A percentile compares a stretch with the other conserved stretches of the same genome.
Conservation (phyloP, 2,888 invertebrate genomes). For the Orthonevra nobilis region DNA sequence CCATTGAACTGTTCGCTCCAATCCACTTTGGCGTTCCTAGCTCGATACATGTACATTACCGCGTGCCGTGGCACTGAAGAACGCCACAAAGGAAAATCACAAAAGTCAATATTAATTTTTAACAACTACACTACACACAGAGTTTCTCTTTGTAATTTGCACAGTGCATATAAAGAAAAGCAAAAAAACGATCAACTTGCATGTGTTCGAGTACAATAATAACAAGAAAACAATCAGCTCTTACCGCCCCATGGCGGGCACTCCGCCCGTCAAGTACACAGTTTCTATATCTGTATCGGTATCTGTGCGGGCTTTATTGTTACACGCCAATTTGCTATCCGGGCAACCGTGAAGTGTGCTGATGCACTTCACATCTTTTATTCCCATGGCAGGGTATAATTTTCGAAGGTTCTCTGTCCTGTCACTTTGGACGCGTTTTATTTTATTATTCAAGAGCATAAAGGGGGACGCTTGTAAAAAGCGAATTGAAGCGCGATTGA, state of each 20-base stretch:
- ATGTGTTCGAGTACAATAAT: not conserved
- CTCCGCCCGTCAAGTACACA: constrained; percentile 10
- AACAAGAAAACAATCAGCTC: constrained; percentile 45
- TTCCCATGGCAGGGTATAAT: constrained; percentile 34
- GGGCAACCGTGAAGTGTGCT: constrained; percentile 45
- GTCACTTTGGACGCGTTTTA: constrained; percentile 6
- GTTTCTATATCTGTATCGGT: no score
- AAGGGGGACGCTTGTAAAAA: constrained; percentile 15
- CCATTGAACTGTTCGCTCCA: constrained; percentile 26
- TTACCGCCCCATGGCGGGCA: not conserved
- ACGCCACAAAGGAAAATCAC: constrained; percentile 40
- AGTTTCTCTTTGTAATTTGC: constrained; percentile 51
- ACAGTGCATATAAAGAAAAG: constrained; percentile 22
- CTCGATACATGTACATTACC: not conserved
- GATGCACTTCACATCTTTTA: constrained; percentile 55
- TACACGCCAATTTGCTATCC: constrained; percentile 54
- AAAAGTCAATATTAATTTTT: constrained; percentile 54
- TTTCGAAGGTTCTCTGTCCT: constrained; percentile 20
- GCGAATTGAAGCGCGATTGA: constrained; percentile 37
- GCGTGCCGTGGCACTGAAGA: not conserved
- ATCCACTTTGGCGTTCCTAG: not conserved
- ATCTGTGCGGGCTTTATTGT: constrained; percentile 56
- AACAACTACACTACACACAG: not conserved
- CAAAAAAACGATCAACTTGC: not conserved
- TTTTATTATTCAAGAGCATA: constrained; percentile 31